phyloP scores from a whole-genome alignment of 2,888 invertebrate species.

The Thereva unica region DNA sequence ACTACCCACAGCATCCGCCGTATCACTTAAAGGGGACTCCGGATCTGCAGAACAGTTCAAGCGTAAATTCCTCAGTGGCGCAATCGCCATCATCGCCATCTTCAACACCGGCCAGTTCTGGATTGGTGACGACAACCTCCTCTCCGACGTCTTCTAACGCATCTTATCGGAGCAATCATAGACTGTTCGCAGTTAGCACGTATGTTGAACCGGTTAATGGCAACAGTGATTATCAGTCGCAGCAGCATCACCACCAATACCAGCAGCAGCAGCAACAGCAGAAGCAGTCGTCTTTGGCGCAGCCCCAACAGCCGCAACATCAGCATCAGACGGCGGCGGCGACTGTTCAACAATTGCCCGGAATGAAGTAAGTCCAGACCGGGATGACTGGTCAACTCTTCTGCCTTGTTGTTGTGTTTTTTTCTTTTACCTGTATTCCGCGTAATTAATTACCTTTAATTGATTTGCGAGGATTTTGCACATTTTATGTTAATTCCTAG shows the following conservation, averaged over 20 bases:
- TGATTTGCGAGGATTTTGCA: constrained; percentile 37
- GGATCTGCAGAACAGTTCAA: constrained; percentile 50
- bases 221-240: constrained; percentile 48
- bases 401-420: neutral
- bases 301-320: constrained; percentile 36
- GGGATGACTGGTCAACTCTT: neutral
- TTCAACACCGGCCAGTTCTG: constrained; percentile 12
- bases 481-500: constrained; percentile 37
- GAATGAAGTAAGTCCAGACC: constrained; percentile 38
- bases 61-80: constrained; percentile 48
- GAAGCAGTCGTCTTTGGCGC: constrained; percentile 34
- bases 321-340: constrained; percentile 47
- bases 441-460: constrained; percentile 33
- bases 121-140: constrained; percentile 34
- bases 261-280: constrained; percentile 43
- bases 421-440: neutral
- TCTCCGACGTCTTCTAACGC: constrained; percentile 37
- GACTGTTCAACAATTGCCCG: constrained; percentile 45
- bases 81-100: constrained; percentile 31
- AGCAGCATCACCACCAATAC: constrained; percentile 48
- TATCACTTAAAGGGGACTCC: constrained; percentile 18
- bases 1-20: constrained; percentile 38
- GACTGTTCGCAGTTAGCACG: constrained; percentile 72
- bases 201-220: constrained; percentile 64
- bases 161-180: constrained; percentile 58